These are phyloP conservation scores for Mythimna albipuncta DNA, from an alignment of 2,888 invertebrate genomes.

Conservation along the genomic window DNA sequence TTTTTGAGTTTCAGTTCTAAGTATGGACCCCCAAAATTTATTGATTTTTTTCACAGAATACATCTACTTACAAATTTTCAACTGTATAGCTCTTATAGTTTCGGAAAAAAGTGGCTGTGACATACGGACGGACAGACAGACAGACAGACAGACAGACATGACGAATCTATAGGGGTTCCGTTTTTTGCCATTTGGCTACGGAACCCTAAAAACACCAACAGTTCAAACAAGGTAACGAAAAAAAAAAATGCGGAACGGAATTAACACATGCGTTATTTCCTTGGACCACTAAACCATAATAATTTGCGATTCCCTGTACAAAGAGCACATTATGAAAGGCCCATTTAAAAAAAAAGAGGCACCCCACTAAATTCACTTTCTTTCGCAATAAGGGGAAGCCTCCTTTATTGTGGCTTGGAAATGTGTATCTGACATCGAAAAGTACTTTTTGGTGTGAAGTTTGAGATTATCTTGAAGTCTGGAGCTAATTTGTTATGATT, in stretches of 20 bases:
- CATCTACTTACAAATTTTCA: too few relatives aligned
- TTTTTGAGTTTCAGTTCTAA: too few relatives aligned
- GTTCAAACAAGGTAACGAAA: conserved; percentile 10
- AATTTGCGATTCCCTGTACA: conserved; percentile 80
- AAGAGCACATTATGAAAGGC: conserved; percentile 74
- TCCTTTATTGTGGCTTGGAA: conserved; percentile 35
- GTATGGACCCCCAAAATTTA: too few relatives aligned
- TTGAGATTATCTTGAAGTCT: neutral
- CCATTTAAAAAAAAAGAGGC: conserved; percentile 70
- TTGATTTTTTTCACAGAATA: too few relatives aligned
- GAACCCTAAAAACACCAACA: too few relatives aligned
- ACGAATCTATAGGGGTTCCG: too few relatives aligned
- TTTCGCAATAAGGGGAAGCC: conserved; percentile 46
- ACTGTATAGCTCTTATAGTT: too few relatives aligned
- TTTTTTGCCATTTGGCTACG: too few relatives aligned
- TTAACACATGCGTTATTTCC: conserved; percentile 68
- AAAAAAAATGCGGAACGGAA: conserved; percentile 37
- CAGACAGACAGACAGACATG: too few relatives aligned
- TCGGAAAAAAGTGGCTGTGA: too few relatives aligned
- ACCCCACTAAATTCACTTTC: conserved; percentile 61
- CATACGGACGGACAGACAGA: too few relatives aligned
- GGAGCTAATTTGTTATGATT: too few relatives aligned
- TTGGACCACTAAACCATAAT: conserved; percentile 75
- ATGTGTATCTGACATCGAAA: conserved; percentile 40
- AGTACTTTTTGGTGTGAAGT: neutral